Evolutionary conservation across 1,140 invertebrate species (phyloP), one percentile per base, ranked within the genome.

Genomic region (Dendroctonus valens): DNA sequence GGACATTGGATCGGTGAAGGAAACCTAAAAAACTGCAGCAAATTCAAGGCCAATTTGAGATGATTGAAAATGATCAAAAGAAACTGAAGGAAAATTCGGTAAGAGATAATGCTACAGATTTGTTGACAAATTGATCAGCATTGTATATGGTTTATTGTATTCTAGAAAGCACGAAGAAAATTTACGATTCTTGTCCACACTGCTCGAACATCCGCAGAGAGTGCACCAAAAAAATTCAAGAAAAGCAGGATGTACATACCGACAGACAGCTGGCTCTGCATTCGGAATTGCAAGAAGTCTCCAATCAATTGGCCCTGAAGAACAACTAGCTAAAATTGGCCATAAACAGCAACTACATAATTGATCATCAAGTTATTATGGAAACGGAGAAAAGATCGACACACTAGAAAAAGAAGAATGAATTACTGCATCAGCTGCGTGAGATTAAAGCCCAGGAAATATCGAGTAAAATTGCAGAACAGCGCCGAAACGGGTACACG

Each of bases 251-350:
- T 70, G 83, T 85, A 59, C 83, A 88, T 72, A 86, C 87, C 2
- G 78, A 86, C 60, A 82, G 84, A 64, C 74, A 85, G 77, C 79
- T 84, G 41, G 81, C 82, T 26, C 73, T 85, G 0, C 85, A 86
- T 61, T 82, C 84, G 64, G 83, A 90, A 76, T 77, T 90, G 7
- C 84, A 88, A 73, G 85, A 87, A 67, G 82, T 94, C 2, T 91
- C 90, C 72, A 86, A 85, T 14, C 84, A 88, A 51, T 79, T 95
- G 67, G 85, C 86, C 5, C 81, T 89, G 48, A 95, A 94, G 88
- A 93, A 74, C 85, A 87, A 50, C 79, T 94, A 4, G 88, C 91
- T 0, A 81, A 85, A 85, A 46, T 81, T 94, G 48, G 72, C 85
- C 0, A 83, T 83, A 46, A 91, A 88, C 75, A 85, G 86, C 7